Percentiles rank a stretch among this genome's conserved stretches.
phyloP scores from a whole-genome alignment of 2,888 invertebrate species.

The Lomographa bimaculata region DNA sequence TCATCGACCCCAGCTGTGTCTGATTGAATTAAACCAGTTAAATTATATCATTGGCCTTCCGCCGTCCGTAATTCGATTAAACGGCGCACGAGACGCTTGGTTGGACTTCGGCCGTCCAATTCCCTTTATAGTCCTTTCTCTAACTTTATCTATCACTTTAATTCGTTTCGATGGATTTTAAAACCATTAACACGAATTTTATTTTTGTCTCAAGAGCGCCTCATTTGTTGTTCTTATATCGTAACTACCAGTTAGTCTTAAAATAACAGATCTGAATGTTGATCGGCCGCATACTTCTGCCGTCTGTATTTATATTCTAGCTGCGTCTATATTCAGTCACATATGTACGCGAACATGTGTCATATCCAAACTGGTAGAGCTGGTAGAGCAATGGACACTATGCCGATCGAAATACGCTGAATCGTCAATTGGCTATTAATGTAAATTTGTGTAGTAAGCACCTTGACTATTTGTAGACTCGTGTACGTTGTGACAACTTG shows the following conservation, averaged over 20 bases:
- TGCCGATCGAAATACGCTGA: constrained; percentile 52
- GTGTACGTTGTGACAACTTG: constrained; percentile 30
- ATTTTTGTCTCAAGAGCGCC: constrained; percentile 12
- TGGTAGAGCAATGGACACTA: constrained; percentile 48
- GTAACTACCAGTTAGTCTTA: constrained; percentile 18
- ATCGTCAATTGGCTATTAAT: constrained; percentile 69
- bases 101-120: constrained; percentile 43
- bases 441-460: constrained; percentile 57
- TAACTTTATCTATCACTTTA: constrained; percentile 35
- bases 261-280: constrained; percentile 38
- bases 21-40: constrained; percentile 77
- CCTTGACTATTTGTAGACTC: constrained; percentile 16
- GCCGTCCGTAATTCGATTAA: constrained; percentile 73
- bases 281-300: constrained; percentile 45
- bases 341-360: constrained; percentile 68
- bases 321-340: constrained; percentile 47
- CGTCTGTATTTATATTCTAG: constrained; percentile 49
- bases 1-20: constrained; percentile 70
- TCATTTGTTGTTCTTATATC: constrained; percentile 10
- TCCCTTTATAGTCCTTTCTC: constrained; percentile 47
- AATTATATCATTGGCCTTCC: constrained; percentile 76
- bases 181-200: constrained; percentile 23
- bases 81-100: constrained; percentile 54
- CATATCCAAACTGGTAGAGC: constrained; percentile 67
- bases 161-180: constrained; percentile 24